Evolutionary conservation across 2,888 invertebrate genomes (phyloP), one percentile per base, ranked within the genome.

Genomic region (Sinopyrophorus schimmeli): DNA sequence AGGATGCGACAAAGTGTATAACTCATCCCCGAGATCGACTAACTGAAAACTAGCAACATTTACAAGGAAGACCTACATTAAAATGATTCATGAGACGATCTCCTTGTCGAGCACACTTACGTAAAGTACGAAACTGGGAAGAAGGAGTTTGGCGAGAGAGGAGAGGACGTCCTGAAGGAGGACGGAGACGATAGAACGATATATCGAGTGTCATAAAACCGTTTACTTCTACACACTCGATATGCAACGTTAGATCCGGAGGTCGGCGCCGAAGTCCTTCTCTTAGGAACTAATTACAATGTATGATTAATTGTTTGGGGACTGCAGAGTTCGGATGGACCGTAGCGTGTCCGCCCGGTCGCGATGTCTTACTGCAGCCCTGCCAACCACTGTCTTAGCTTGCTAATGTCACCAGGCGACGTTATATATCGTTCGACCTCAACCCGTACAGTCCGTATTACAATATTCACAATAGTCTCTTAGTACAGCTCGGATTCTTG

Each of bases 251-350:
- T 49, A 49, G 48, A 46, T 52, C 46, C 42, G 34, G 53, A 57
- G 57, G 59, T 57, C 55, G 43, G 53, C 52, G 46, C 53, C 54
- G 51, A 53, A 54, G 48, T 38, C 55, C 55, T n/a, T n/a, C n/a
- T 53, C 55, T 54, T 54, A 70, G 71, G 68, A 70, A 72, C 73
- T 74, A 73, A 74, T 74, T 74, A 73, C 73, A 72, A 74, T 72
- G 73, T 74, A 74, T 74, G 73, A 74, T 74, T 74, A 74, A 74
- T 74, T 74, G 73, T 74, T 69, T 65, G 69, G 58, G 62, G 67
- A 68, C 68, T 70, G 70, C 68, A 69, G 65, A 69, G 68, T 66
- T 59, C 63, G 64, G 65, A 59, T 67, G 67, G 66, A 63, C 66
- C 62, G 62, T 66, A 64, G 64, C 64, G 64, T 63, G 66, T 67